Evolutionary conservation across 2,113 vertebrate species (phyloP).

Genomic region (Solea solea): DNA sequence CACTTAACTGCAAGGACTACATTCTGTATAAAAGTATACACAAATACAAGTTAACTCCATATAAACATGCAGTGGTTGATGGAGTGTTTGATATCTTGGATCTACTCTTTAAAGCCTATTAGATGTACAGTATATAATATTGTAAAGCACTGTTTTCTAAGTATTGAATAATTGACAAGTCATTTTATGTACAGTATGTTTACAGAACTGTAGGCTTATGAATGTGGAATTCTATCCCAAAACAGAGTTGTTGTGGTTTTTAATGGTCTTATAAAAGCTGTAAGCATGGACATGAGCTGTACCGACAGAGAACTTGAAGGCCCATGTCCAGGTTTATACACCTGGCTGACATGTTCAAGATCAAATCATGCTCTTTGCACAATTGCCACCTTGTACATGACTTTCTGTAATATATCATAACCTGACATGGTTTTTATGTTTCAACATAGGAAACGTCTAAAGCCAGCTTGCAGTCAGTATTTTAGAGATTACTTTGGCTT

Average conservation of each 20-base stretch:
- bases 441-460: constrained; percentile 13
- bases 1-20: constrained; percentile 2
- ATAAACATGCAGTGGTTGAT: neutral
- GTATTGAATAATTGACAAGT: constrained; percentile 61
- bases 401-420: constrained; percentile 31
- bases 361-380: constrained; percentile 60
- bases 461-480: constrained; percentile 17
- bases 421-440: constrained; percentile 17
- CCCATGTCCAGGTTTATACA: constrained; percentile 4
- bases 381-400: constrained; percentile 36
- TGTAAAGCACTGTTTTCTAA: constrained; percentile 72
- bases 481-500: constrained; percentile 6
- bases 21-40: neutral
- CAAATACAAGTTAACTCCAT: neutral
- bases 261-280: constrained; percentile 6
- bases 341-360: neutral
- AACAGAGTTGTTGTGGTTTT: constrained; percentile 25
- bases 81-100: neutral
- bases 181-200: constrained; percentile 47
- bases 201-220: constrained; percentile 53
- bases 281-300: constrained; percentile 20
- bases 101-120: constrained; percentile 49
- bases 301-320: constrained; percentile 25
- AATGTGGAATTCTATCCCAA: constrained; percentile 52
- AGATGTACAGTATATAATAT: constrained; percentile 70